Percentiles rank a stretch among this genome's conserved stretches.
Conservation (phyloP, 2,888 invertebrate genomes). For the Torymus texanus region DNA sequence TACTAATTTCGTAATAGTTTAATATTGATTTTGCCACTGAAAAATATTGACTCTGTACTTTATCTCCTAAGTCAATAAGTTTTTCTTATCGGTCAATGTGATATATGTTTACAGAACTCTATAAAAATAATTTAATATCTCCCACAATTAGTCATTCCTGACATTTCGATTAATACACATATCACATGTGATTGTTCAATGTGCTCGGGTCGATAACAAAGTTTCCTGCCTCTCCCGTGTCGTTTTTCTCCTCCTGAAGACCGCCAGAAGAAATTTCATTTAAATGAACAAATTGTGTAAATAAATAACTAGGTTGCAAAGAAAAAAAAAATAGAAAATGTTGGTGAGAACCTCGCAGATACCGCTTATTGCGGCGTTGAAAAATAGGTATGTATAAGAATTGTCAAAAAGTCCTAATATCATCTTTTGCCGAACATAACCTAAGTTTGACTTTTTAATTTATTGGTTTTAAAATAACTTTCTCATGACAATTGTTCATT, state of each 20-base stretch:
- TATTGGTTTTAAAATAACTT: slow-evolving; percentile 21
- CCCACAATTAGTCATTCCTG: slow-evolving; percentile 20
- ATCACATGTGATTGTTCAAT: neutral
- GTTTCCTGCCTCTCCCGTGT: slow-evolving; percentile 40
- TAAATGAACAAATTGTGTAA: slow-evolving; percentile 52
- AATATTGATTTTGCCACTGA: neutral
- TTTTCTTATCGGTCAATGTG: neutral
- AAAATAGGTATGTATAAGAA: slow-evolving; percentile 48
- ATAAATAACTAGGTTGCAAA: slow-evolving; percentile 22
- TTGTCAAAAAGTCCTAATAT: neutral
- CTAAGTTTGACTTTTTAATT: slow-evolving; percentile 33
- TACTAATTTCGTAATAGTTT: too few species aligned
- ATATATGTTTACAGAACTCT: neutral
- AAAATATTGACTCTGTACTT: too few species aligned
- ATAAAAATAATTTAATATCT: slow-evolving; percentile 1
- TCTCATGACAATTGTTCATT: neutral
- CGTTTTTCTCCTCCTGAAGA: neutral
- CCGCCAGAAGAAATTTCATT: slow-evolving; percentile 42
- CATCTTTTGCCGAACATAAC: slow-evolving; percentile 33
- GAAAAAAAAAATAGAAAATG: slow-evolving; percentile 41
- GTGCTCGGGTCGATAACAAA: slow-evolving; percentile 42
- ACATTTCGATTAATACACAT: slow-evolving; percentile 14
- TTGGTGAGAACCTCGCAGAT: slow-evolving; percentile 46
- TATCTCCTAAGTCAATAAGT: too few species aligned
- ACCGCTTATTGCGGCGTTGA: slow-evolving; percentile 44